Evolutionary conservation across 2,888 invertebrate species (phyloP), one percentile per base, ranked within the genome.

Genomic region (Gastracanthus pulcherrimus): DNA sequence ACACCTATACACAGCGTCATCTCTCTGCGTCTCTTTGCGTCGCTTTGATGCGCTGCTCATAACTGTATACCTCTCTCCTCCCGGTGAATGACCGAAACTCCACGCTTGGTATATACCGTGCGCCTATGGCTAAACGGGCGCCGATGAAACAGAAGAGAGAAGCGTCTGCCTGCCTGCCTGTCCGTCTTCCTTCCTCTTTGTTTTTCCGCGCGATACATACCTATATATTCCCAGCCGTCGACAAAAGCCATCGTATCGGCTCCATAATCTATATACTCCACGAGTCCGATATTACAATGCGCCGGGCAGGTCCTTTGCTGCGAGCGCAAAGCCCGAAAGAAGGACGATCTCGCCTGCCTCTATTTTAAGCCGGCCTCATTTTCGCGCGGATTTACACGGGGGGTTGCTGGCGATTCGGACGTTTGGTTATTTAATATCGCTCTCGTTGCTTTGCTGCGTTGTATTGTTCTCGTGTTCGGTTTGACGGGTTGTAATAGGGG

Each of bases 1-100:
- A n/a, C n/a, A n/a, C n/a, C n/a, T n/a, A n/a, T n/a, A n/a, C n/a
- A n/a, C n/a, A n/a, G n/a, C n/a, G n/a, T n/a, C n/a, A n/a, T n/a
- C n/a, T n/a, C n/a, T n/a, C n/a, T n/a, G n/a, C n/a, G n/a, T n/a
- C n/a, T n/a, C 62, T 62, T 19, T 34, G n/a, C 75, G 67, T 62
- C 67, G 60, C 62, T 67, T 55, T 45, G 60, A 29, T 69, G 60
- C 71, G 51, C 62, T 60, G 31, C 62, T 72, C 69, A 58, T 84
- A 85, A 86, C 83, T 83, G 84, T 83, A 80, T 75, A 69, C 81
- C 75, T 81, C 36, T 3, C 9, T 34, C 19, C 62, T 19, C 19
- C 81, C 84, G 85, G 84, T 86, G 84, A 84, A 85, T 84, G 86
- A 86, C 85, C 86, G 80, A 75, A 80, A 80, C 67, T 58, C 60